Conservation (phyloP, 1,140 invertebrate genomes). For the Orussus abietinus region DNA sequence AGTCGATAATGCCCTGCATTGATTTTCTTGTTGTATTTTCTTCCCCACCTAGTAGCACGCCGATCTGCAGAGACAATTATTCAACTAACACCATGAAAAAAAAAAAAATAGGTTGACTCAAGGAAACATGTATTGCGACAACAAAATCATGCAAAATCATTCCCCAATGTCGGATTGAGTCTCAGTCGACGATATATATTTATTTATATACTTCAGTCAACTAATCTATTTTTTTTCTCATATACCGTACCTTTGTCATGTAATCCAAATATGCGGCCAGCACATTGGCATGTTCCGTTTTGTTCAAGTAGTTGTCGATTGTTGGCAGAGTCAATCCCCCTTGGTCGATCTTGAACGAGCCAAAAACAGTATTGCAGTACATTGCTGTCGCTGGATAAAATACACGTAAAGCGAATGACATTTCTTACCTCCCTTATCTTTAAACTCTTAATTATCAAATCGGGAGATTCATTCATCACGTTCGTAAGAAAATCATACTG, state of each 20-base stretch:
- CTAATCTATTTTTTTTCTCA: no score
- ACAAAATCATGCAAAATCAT: conserved; percentile 11
- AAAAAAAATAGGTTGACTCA: conserved; percentile 6
- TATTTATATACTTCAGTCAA: no score
- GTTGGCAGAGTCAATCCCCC: conserved; percentile 85
- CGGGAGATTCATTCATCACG: no score
- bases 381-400: no score
- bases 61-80: conserved; percentile 56
- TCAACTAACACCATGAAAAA: conserved; percentile 12
- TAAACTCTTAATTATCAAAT: no score
- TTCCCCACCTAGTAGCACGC: conserved; percentile 80
- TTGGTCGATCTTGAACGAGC: conserved; percentile 78
- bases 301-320: conserved; percentile 89
- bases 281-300: conserved; percentile 76
- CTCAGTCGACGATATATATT: no score
- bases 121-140: not conserved
- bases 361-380: conserved; percentile 13
- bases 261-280: conserved; percentile 84
- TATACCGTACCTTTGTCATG: conserved; percentile 76
- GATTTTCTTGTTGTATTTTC: conserved; percentile 68
- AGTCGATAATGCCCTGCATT: conserved; percentile 77
- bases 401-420: no score
- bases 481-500: no score
- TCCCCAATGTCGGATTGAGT: no score
- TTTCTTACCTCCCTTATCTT: no score